Evolutionary conservation across 2,113 vertebrate species (phyloP).

Genomic region (Forbesichthys papilliferus): DNA sequence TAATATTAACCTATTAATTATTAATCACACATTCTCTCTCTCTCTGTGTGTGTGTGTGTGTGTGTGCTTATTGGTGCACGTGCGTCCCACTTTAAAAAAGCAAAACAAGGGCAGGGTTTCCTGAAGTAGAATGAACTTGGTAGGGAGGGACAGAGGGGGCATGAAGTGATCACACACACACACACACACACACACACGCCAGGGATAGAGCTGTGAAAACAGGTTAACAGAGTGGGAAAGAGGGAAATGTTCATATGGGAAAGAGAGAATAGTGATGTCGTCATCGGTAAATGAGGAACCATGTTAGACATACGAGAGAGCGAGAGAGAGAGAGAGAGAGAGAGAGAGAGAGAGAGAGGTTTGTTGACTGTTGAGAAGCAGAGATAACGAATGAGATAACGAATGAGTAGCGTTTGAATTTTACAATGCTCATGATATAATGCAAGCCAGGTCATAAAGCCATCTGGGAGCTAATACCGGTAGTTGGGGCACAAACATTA

Average conservation of each 20-base stretch:
- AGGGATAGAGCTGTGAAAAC: no score
- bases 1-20: no score
- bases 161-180: background rate
- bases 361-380: background rate
- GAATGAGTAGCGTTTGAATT: slow-evolving; percentile 23
- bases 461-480: slow-evolving; percentile 44
- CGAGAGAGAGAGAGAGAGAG: slow-evolving; percentile 6
- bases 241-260: no score
- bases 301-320: background rate
- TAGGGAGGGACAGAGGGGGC: background rate
- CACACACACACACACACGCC: background rate
- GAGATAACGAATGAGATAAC: background rate
- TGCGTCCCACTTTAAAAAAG: background rate
- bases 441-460: slow-evolving; percentile 61
- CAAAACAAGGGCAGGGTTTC: slow-evolving; percentile 39
- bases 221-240: no score
- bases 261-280: no score
- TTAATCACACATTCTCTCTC: no score
- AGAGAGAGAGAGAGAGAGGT: slow-evolving; percentile 11
- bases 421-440: slow-evolving; percentile 44
- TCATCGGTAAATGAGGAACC: background rate
- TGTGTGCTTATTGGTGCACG: background rate
- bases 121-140: slow-evolving; percentile 14
- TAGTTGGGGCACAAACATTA: slow-evolving; percentile 60
- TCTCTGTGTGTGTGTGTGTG: slow-evolving; percentile 5